These are phyloP conservation scores for Drosophila saltans DNA, from an alignment of 1,140 invertebrate genomes.

Conservation along the genomic window DNA sequence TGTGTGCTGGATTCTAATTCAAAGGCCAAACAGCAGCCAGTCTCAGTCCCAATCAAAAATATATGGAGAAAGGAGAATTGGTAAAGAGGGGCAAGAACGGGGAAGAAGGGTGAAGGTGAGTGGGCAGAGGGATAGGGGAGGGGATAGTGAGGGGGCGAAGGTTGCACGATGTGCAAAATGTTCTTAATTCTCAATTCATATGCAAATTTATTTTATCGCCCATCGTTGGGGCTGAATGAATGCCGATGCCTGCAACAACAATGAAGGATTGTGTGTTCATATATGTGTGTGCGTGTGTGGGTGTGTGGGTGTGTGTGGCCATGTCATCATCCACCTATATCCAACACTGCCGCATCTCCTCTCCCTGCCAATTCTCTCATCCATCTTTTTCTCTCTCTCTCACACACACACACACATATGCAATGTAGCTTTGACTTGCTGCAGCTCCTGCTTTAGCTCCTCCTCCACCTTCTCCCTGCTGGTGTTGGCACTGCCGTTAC, in stretches of 20 bases:
- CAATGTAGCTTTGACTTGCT: slow-evolving; percentile 35
- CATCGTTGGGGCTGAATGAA: slow-evolving; percentile 33
- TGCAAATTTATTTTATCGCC: slow-evolving; percentile 82
- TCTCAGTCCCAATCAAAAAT: slow-evolving; percentile 50
- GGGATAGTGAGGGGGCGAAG: slow-evolving; percentile 24
- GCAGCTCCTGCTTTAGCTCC: not conserved
- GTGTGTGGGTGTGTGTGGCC: slow-evolving; percentile 12
- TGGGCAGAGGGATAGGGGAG: not conserved
- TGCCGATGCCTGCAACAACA: slow-evolving; percentile 73
- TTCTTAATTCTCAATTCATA: slow-evolving; percentile 82
- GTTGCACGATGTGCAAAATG: slow-evolving; percentile 75
- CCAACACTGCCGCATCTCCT: slow-evolving; percentile 3
- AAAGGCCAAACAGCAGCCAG: slow-evolving; percentile 77
- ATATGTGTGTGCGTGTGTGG: slow-evolving; percentile 25
- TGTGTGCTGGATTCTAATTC: slow-evolving; percentile 65
- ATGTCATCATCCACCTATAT: slow-evolving; percentile 35
- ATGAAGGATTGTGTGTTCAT: slow-evolving; percentile 58
- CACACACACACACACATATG: slow-evolving; percentile 24
- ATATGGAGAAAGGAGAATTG: slow-evolving; percentile 5
- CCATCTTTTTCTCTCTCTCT: not conserved
- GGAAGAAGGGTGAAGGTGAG: too few species aligned
- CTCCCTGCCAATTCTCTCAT: not conserved
- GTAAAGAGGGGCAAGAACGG: not conserved
- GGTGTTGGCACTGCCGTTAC: not conserved
- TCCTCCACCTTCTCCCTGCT: not conserved